phyloP scores from a whole-genome alignment of 2,113 vertebrate genomes.

The Bostrychus sinensis region DNA sequence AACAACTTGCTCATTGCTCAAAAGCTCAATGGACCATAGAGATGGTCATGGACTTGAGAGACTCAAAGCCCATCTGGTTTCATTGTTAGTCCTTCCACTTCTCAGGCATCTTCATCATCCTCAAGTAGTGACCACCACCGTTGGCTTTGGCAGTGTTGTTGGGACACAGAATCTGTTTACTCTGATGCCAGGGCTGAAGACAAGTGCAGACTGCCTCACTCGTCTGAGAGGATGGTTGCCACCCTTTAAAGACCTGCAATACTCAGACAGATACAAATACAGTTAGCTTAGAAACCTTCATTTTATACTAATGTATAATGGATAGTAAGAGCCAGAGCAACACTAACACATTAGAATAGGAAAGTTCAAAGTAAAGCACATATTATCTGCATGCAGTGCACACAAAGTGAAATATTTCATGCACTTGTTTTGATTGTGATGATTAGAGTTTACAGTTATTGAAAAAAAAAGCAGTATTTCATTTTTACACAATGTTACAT shows the following conservation, averaged over 20 bases:
- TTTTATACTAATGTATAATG: too few species aligned
- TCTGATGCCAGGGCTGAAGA: background rate
- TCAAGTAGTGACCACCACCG: background rate
- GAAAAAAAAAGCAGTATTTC: too few species aligned
- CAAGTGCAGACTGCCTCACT: background rate
- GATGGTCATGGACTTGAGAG: constrained; percentile 4
- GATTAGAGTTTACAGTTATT: too few species aligned
- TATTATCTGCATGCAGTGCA: too few species aligned
- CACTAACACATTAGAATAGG: too few species aligned
- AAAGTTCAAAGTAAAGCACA: too few species aligned
- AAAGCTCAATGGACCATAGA: constrained; percentile 10
- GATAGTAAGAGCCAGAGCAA: too few species aligned
- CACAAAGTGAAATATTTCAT: too few species aligned
- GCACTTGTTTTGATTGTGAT: too few species aligned
- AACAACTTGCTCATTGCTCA: constrained; percentile 4
- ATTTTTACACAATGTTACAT: too few species aligned
- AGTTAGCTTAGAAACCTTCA: too few species aligned
- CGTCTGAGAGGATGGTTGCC: background rate
- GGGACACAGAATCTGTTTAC: background rate
- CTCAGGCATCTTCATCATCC: constrained; percentile 5
- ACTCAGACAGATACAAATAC: too few species aligned
- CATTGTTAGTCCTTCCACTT: constrained; percentile 3
- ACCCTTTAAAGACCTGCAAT: background rate
- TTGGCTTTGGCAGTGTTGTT: background rate
- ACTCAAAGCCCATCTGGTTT: constrained; percentile 1